phyloP scores from a whole-genome alignment of 2,113 vertebrate genomes.

The Malaclemys terrapin region DNA sequence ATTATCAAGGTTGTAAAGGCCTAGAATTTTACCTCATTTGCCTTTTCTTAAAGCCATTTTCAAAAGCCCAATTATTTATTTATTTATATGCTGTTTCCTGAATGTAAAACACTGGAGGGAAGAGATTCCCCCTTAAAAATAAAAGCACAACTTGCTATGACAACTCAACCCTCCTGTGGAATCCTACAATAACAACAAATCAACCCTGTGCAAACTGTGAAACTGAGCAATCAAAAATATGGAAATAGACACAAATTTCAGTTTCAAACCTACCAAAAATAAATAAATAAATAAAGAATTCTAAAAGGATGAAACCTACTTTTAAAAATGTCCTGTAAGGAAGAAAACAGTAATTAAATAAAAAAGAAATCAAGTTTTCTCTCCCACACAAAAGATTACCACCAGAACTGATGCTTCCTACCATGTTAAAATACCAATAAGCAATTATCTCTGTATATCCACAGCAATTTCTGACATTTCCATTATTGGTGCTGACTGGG shows the following conservation, averaged over 20 bases:
- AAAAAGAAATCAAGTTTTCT: slow-evolving; percentile 31
- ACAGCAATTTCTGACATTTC: slow-evolving; percentile 53
- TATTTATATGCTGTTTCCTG: slow-evolving; percentile 8
- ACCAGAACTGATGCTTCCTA: slow-evolving; percentile 56
- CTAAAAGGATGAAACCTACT: not conserved
- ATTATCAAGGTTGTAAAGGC: not conserved
- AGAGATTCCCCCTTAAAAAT: not conserved
- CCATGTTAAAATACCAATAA: slow-evolving; percentile 51
- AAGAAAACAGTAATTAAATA: not conserved
- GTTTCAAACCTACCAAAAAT: not conserved
- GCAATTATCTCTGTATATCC: slow-evolving; percentile 62
- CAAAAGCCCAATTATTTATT: not conserved
- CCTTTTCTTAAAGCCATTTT: slow-evolving; percentile 22
- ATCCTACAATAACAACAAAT: not conserved
- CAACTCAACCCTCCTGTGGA: not conserved
- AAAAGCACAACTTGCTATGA: not conserved
- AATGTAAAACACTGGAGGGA: not conserved
- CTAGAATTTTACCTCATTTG: not conserved
- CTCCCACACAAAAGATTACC: slow-evolving; percentile 51
- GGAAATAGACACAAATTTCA: not conserved
- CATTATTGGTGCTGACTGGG: slow-evolving; percentile 62
- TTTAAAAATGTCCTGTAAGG: not conserved
- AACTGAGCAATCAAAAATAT: not conserved
- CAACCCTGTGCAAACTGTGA: not conserved
- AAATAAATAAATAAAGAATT: not conserved